phyloP scores from a whole-genome alignment of 2,888 invertebrate genomes.

The Adineta ricciae region DNA sequence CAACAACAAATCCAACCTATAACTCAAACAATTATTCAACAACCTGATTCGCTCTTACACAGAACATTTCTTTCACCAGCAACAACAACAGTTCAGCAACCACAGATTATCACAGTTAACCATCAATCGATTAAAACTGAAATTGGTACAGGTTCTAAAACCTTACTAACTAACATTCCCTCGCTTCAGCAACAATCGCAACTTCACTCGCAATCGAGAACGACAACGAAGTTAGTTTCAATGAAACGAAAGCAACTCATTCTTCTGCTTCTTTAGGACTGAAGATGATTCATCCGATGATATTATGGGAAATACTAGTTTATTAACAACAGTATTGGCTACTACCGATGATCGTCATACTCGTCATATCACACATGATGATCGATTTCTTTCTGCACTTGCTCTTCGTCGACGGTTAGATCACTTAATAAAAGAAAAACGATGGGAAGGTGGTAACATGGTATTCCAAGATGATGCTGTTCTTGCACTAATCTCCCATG shows the following conservation, averaged over 20 bases:
- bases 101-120: not conserved
- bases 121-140: not conserved
- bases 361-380: not conserved
- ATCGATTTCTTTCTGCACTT: not conserved
- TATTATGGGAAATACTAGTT: not conserved
- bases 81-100: not conserved
- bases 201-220: not conserved
- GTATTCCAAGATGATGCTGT: not conserved
- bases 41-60: not conserved
- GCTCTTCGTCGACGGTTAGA: not conserved
- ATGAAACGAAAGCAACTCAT: not conserved
- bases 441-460: not conserved
- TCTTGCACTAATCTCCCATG: constrained; percentile 29
- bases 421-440: not conserved
- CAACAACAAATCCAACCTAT: not conserved
- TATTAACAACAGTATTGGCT: not conserved
- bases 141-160: not conserved
- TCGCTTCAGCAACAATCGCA: not conserved
- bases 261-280: not conserved
- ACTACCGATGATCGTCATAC: not conserved
- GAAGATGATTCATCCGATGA: not conserved
- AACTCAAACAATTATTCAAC: not conserved
- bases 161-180: not conserved
- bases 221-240: not conserved
- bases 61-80: not conserved